Evolutionary conservation across 1,140 invertebrate genomes (phyloP).

Genomic region (Philaenus spumarius): DNA sequence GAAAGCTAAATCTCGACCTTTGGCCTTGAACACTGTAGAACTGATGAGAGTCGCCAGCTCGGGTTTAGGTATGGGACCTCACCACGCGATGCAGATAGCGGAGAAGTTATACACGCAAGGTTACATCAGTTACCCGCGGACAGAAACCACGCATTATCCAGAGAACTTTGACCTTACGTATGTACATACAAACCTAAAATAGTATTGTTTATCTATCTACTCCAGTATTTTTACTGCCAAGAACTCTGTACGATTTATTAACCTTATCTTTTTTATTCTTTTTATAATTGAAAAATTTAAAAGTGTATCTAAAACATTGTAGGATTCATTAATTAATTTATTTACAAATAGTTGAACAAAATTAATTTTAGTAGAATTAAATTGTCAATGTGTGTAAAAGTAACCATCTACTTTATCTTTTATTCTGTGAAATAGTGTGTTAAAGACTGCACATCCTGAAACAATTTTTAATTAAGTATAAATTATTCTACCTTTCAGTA

Average conservation of each 20-base stretch:
- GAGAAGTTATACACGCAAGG: conserved; percentile 91
- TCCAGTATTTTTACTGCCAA: too few species aligned
- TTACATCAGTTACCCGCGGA: conserved; percentile 92
- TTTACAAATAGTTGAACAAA: too few species aligned
- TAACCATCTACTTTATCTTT: neutral
- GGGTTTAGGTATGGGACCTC: conserved; percentile 87
- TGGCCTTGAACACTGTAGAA: conserved; percentile 95
- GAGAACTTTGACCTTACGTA: conserved; percentile 91
- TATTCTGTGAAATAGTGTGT: too few species aligned
- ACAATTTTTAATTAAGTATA: too few species aligned
- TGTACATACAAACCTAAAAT: conserved; percentile 41
- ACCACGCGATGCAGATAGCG: conserved; percentile 93
- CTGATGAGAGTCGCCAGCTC: conserved; percentile 92
- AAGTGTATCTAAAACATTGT: neutral
- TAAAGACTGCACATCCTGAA: too few species aligned
- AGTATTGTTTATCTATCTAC: too few species aligned
- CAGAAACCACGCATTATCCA: conserved; percentile 95
- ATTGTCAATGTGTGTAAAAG: conserved; percentile 23
- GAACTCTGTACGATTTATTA: neutral
- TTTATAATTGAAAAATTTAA: neutral
- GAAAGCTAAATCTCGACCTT: conserved; percentile 76
- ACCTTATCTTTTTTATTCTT: too few species aligned
- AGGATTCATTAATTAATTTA: too few species aligned
- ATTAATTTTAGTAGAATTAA: too few species aligned
- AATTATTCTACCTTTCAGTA: too few species aligned